Base-by-base conservation (phyloP, 2,888 invertebrate species). In the Herminia tarsipennalis region DNA sequence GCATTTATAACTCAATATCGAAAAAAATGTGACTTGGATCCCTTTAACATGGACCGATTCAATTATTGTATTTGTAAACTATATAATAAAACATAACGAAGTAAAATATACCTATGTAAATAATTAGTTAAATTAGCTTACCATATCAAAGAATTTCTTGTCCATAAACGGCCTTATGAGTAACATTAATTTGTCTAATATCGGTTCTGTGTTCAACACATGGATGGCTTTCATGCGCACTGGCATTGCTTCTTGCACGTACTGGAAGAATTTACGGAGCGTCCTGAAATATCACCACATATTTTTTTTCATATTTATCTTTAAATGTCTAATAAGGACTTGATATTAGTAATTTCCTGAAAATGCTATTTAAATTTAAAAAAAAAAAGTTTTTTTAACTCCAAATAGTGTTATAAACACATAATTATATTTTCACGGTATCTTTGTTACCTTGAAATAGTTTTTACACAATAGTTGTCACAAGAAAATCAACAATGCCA, bases 201-300 rank as follows among this genome's bases (percentile, higher is more conserved):
- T 88, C 0, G 93, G 86, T 45, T 92, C 92, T 0, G 92, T 89
- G 68, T 95, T 95, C 36, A 95, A 76, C 0, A 95, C 92, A 71
- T 95, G 94, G 40, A 95, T 94, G 0, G 92, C 93, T 56, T 92
- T 92, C 77, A 95, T 89, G 44, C 94, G 92, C 1, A 94, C 92
- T 0, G 95, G 95, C 77, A 94, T 77, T 9, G 93, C 95, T 64
- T 95, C 95, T 74, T 95, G 95, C 2, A 95, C 77, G 75, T 94
- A 95, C 47, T 92, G 88, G 83, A 95, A 94, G 77, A 94, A 94
- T 69, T 93, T 93, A 25, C 93, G 92, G 0, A 95, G 76, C 0
- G 93, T 82, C 36, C 92, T 92, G 88, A 1, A 85, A 16, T 12
- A 29, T n/a, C 28, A 24, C 5, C 27, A 16, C 6, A 21, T 25